Evolutionary conservation across 37 sponge, comb jelly and placozoan genomes (phyloP).

Genomic region (Axinella damicornis): DNA sequence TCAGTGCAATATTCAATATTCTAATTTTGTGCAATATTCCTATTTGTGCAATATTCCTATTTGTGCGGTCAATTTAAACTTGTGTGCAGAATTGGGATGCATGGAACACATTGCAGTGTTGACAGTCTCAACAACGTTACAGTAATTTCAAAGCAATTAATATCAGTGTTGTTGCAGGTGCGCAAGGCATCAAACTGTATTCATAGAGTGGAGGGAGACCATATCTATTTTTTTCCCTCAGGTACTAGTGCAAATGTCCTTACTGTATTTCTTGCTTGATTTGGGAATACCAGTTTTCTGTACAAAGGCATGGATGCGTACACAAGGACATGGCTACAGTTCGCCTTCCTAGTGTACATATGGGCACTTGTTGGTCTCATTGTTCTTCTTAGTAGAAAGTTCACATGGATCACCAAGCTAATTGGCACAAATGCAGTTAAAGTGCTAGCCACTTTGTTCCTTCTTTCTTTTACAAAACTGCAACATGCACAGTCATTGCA

Average conservation of each 20-base stretch:
- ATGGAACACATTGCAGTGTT: no score
- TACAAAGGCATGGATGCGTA: slow-evolving; percentile 8
- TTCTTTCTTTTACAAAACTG: slow-evolving; percentile 23
- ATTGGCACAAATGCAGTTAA: not conserved
- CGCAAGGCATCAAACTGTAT: no score
- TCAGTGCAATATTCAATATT: no score
- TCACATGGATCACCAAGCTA: not conserved
- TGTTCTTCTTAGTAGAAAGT: not conserved
- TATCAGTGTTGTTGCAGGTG: no score
- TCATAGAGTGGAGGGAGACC: no score
- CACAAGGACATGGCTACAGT: slow-evolving; percentile 31
- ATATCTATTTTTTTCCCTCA: slow-evolving; percentile 16
- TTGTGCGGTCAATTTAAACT: no score
- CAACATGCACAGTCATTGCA: slow-evolving; percentile 16
- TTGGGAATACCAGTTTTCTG: not conserved
- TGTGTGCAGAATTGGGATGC: no score
- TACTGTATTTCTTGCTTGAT: not conserved
- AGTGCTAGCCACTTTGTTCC: slow-evolving; percentile 13
- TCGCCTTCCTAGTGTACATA: slow-evolving; percentile 20
- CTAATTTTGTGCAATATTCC: no score
- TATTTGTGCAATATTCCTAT: no score
- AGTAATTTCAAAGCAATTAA: no score
- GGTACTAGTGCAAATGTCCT: not conserved
- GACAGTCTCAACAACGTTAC: no score
- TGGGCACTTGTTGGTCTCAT: not conserved